Percentiles rank a stretch among this genome's conserved stretches.
Conservation (phyloP, 2,797 vertebrate genomes). For the Crocodylus rhombifer region DNA sequence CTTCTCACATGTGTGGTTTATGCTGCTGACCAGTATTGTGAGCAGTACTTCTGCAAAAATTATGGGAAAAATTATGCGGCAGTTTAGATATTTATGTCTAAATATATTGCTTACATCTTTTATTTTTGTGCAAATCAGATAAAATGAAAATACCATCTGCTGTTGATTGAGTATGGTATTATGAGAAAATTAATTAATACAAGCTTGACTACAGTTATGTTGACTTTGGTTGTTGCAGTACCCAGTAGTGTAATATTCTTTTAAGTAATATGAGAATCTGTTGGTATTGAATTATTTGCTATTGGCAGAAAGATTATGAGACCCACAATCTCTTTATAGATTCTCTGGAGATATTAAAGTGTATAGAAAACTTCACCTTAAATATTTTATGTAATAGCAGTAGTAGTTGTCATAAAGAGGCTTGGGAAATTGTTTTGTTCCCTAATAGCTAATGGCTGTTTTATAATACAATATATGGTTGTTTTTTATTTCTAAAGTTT, state of each 20-base stretch:
- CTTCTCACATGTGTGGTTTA: not conserved
- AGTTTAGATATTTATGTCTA: not conserved
- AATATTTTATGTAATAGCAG: not conserved
- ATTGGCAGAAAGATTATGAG: slow-evolving; percentile 19
- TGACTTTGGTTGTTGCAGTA: not conserved
- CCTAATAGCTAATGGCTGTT: slow-evolving; percentile 5
- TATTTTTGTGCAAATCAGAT: slow-evolving; percentile 25
- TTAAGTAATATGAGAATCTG: not conserved
- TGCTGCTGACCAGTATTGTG: not conserved
- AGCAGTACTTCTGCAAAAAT: not conserved
- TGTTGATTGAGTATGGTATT: not conserved
- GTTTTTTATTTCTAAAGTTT: slow-evolving; percentile 31
- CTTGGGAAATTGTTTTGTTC: slow-evolving; percentile 23
- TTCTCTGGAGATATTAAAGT: not conserved
- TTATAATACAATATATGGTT: not conserved
- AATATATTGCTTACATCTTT: slow-evolving; percentile 9
- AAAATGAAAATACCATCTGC: slow-evolving; percentile 2
- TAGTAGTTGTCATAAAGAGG: slow-evolving; percentile 21
- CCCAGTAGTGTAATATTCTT: slow-evolving; percentile 11
- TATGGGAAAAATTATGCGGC: not conserved
- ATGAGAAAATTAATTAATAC: not conserved
- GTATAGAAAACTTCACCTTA: slow-evolving; percentile 4
- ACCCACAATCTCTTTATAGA: not conserved
- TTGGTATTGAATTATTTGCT: not conserved
- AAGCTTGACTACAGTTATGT: not conserved